A percentile compares a stretch with the other conserved stretches of the same genome.
phyloP scores from a whole-genome alignment of 1,140 invertebrate genomes.

The Lethrus apterus region DNA sequence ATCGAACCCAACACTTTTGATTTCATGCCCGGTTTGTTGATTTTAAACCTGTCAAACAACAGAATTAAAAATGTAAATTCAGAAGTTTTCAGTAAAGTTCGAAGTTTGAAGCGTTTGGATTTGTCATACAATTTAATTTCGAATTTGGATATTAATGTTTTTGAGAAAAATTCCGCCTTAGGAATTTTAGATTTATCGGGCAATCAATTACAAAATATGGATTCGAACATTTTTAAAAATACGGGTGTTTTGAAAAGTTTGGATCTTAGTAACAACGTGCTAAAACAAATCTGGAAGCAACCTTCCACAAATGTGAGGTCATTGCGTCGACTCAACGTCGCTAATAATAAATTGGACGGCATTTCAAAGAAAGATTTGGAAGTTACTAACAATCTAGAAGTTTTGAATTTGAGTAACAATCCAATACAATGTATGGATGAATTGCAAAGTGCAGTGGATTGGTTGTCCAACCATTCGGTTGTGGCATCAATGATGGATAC shows the following conservation, averaged over 20 bases:
- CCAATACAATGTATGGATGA: conserved; percentile 54
- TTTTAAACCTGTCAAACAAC: conserved; percentile 27
- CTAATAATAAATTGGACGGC: conserved; percentile 49
- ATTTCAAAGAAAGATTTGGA: conserved; percentile 49
- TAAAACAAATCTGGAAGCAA: conserved; percentile 52
- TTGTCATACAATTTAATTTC: conserved; percentile 59
- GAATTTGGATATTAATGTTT: conserved; percentile 51
- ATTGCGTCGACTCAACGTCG: conserved; percentile 50
- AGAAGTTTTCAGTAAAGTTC: conserved; percentile 24
- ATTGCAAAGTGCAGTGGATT: conserved; percentile 51
- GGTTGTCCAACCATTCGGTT: conserved; percentile 46
- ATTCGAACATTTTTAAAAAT: conserved; percentile 56
- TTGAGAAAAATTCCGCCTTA: conserved; percentile 53
- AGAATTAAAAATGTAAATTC: conserved; percentile 21
- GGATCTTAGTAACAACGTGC: conserved; percentile 58
- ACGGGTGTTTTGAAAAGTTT: conserved; percentile 47
- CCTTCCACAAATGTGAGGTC: conserved; percentile 41
- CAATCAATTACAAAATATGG: conserved; percentile 56
- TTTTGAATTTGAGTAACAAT: conserved; percentile 57
- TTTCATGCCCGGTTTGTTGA: conserved; percentile 25
- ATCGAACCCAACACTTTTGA: conserved; percentile 22
- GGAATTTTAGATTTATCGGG: conserved; percentile 59
- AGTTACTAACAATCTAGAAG: conserved; percentile 50
- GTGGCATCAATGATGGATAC: conserved; percentile 27
- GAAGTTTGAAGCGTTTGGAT: conserved; percentile 52